These are phyloP conservation scores for Crepidodera aurea DNA, from an alignment of 2,888 invertebrate species.

Conservation along the genomic window DNA sequence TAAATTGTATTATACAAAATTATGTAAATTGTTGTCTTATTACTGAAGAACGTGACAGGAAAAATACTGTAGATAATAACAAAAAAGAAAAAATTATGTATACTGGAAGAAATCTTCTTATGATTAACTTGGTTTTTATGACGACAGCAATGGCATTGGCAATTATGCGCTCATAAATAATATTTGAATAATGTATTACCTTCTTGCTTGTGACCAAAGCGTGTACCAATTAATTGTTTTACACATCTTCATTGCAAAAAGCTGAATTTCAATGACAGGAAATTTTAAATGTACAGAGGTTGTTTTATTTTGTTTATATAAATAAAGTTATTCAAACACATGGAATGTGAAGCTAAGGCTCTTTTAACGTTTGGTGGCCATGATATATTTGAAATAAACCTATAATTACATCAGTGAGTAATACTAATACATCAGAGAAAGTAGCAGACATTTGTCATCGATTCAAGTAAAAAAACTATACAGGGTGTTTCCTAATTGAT, in stretches of 20 bases:
- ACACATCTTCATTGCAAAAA: neutral
- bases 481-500: too few species aligned
- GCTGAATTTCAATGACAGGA: too few species aligned
- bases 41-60: slow-evolving; percentile 15
- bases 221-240: neutral
- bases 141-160: neutral
- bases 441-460: too few species aligned
- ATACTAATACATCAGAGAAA: neutral
- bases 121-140: slow-evolving; percentile 2
- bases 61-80: slow-evolving; percentile 7
- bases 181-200: neutral
- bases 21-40: slow-evolving; percentile 11
- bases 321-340: neutral
- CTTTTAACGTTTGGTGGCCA: too few species aligned
- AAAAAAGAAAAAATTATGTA: slow-evolving; percentile 8
- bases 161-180: slow-evolving; percentile 7
- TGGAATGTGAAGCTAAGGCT: too few species aligned
- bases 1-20: slow-evolving; percentile 7
- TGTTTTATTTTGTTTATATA: too few species aligned
- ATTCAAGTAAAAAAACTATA: too few species aligned
- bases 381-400: too few species aligned
- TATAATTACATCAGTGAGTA: neutral
- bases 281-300: too few species aligned
- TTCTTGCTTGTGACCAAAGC: neutral
- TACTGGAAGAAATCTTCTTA: slow-evolving; percentile 14